phyloP scores from a whole-genome alignment of 2,888 invertebrate species.

The Catocala sponsa region DNA sequence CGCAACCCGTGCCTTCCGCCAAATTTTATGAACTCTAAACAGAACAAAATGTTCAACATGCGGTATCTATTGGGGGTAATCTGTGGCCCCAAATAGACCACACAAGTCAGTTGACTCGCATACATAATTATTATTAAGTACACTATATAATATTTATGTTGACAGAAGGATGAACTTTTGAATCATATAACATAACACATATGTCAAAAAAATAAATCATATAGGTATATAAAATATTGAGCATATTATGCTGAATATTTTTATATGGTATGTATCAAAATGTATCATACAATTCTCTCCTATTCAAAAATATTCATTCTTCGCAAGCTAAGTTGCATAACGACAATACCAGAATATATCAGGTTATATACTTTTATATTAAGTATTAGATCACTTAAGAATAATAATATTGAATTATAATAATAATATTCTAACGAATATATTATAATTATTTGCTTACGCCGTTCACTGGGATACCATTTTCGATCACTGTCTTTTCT shows the following conservation, averaged over 20 bases:
- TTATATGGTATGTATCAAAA: conserved; percentile 5
- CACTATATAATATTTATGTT: background rate
- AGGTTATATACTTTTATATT: conserved; percentile 25
- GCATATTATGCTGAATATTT: conserved; percentile 5
- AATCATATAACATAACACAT: background rate
- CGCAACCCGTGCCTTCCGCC: too few species aligned
- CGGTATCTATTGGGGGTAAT: too few species aligned
- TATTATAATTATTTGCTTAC: conserved; percentile 60
- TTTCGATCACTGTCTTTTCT: conserved; percentile 76
- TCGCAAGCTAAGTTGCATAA: conserved; percentile 15
- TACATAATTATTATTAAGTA: too few species aligned
- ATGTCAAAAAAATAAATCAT: too few species aligned
- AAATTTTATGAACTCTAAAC: too few species aligned
- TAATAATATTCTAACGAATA: conserved; percentile 16
- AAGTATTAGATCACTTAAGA: conserved; percentile 24
- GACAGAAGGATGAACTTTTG: conserved; percentile 2
- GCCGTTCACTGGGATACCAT: conserved; percentile 62
- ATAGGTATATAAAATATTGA: too few species aligned
- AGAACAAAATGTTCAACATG: too few species aligned
- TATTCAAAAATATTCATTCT: conserved; percentile 33
- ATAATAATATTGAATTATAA: conserved; percentile 34
- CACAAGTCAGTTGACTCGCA: too few species aligned
- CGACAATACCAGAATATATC: conserved; percentile 18
- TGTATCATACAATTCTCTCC: conserved; percentile 10
- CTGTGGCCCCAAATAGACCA: too few species aligned